A percentile compares a stretch with the other conserved stretches of the same genome.
Conservation (phyloP, 2,888 invertebrate species). For the Apotomis capreana region DNA sequence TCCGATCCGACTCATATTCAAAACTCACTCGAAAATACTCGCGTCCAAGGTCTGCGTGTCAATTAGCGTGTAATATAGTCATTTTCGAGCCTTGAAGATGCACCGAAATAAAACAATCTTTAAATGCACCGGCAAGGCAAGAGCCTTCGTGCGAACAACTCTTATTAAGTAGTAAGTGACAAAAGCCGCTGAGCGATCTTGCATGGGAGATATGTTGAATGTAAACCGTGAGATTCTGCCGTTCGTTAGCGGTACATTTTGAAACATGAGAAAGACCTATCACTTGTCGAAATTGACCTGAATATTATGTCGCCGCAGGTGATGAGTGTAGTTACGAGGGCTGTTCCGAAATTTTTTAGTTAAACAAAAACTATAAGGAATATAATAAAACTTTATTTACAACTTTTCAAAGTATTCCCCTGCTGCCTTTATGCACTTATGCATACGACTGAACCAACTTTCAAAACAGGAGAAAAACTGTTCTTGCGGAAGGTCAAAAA, state of each 20-base stretch:
- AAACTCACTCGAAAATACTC: too few relatives aligned
- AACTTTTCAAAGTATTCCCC: too few relatives aligned
- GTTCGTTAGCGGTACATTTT: slow-evolving; percentile 35
- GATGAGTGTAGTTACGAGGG: slow-evolving; percentile 8
- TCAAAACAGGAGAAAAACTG: too few relatives aligned
- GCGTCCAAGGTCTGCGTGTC: too few relatives aligned
- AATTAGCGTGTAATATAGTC: background rate
- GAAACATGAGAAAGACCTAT: slow-evolving; percentile 38
- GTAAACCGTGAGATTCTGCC: slow-evolving; percentile 38
- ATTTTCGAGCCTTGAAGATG: slow-evolving; percentile 1
- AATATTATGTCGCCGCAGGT: slow-evolving; percentile 10
- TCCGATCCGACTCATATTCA: too few relatives aligned
- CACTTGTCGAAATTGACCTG: slow-evolving; percentile 37
- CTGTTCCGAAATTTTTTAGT: too few relatives aligned
- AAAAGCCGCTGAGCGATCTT: slow-evolving; percentile 16
- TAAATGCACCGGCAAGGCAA: background rate
- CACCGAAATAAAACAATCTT: background rate
- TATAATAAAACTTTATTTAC: too few relatives aligned
- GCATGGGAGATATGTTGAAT: slow-evolving; percentile 28
- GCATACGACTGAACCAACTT: too few relatives aligned
- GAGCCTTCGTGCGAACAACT: slow-evolving; percentile 4
- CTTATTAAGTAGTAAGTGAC: slow-evolving; percentile 8
- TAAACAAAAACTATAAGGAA: too few relatives aligned
- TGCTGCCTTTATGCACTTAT: too few relatives aligned
- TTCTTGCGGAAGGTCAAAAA: too few relatives aligned